Evolutionary conservation across 2,113 vertebrate species (phyloP), one percentile per base, ranked within the genome.

Genomic region (Cephalopterus ornatus): DNA sequence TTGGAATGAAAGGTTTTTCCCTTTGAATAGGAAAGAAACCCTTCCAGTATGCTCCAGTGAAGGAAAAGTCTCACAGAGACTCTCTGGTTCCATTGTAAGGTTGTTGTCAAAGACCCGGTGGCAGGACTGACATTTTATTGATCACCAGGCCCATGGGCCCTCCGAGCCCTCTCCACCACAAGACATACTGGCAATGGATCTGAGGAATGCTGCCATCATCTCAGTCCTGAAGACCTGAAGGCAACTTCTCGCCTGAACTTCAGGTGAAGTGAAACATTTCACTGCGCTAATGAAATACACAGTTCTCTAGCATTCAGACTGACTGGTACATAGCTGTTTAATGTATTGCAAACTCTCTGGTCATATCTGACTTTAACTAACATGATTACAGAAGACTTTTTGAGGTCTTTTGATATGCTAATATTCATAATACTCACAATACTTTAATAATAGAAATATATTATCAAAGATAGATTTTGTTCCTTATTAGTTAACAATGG

Each of bases 171-270:
- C 92, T 93, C 75, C 33, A 68, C 85, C 59, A 63, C 17, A 8
- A 90, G n/a, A 82, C 14, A 5, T 23, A 26, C 74, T 95, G 85
- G 68, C 92, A 93, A 27, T 5, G 18, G 80, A 96, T 81, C 86
- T 90, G 58, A 96, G 91, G 41, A 97, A 42, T 4, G 2, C 33
- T 66, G 84, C 46, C 27, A 68, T 78, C 86, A 78, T 81, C 68
- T 97, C 94, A 79, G 52, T 80, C 28, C 70, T 47, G 72, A 76
- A 80, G 74, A 94, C 59, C 72, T 77, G 42, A 80, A 78, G 83
- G 73, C 93, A 93, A 84, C 59, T 89, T 96, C 88, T 97, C 23
- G 33, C 85, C 92, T 95, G 85, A 92, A 95, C 49, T 75, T 70
- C 55, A 63, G 73, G 89, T 89, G 74, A 97, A 79, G 32, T 42